A percentile compares a stretch with the other conserved stretches of the same genome.
phyloP scores from a whole-genome alignment of 1,140 invertebrate genomes.

The Danaus plexippus region DNA sequence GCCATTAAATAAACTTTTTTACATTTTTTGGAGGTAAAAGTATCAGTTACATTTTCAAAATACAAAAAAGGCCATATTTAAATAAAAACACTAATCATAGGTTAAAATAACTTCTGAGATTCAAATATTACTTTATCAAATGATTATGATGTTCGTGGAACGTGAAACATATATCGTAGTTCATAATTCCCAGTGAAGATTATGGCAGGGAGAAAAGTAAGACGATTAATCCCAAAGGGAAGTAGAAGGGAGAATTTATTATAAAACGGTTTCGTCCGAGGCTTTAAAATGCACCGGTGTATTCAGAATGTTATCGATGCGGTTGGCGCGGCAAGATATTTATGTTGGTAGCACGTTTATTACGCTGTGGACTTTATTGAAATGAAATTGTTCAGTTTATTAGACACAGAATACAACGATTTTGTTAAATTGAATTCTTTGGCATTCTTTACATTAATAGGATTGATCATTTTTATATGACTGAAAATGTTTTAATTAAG shows the following conservation, averaged over 20 bases:
- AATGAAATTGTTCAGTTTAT: conserved; percentile 38
- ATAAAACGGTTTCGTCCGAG: conserved; percentile 61
- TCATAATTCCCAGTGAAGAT: conserved; percentile 61
- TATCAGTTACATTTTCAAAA: no score
- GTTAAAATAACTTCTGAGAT: no score
- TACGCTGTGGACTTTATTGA: conserved; percentile 33
- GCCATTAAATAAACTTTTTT: no score
- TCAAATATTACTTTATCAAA: no score
- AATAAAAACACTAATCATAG: no score
- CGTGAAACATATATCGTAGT: no score
- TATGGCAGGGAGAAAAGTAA: conserved; percentile 63
- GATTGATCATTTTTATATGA: no score
- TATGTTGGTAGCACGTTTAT: conserved; percentile 35
- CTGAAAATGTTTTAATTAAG: no score
- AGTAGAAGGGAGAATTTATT: conserved; percentile 57
- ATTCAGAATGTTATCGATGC: conserved; percentile 36
- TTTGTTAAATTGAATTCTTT: conserved; percentile 4
- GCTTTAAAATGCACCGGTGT: conserved; percentile 46
- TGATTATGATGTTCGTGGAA: no score
- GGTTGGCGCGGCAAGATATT: conserved; percentile 31
- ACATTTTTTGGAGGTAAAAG: no score
- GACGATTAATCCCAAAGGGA: conserved; percentile 65
- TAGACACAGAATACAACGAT: conserved; percentile 21
- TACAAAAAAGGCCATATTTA: no score
- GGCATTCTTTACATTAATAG: no score